Percentiles rank a stretch among this genome's conserved stretches.
Conservation (phyloP, 2,888 invertebrate species). For the Candidula unifasciata region DNA sequence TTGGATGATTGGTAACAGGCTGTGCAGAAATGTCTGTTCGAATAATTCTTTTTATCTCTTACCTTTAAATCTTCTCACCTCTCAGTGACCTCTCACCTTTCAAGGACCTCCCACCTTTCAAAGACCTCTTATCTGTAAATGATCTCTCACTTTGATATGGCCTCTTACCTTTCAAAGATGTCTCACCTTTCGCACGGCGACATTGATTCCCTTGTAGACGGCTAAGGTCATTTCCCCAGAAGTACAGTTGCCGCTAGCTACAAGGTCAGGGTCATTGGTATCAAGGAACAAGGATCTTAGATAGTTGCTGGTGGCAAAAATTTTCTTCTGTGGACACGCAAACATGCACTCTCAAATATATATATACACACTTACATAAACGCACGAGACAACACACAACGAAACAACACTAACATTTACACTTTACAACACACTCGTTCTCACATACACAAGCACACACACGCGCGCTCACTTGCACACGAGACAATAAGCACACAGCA, state of each 20-base stretch:
- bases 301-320: slow-evolving; percentile 25
- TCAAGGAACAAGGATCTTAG: background rate
- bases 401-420: background rate
- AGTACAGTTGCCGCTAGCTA: slow-evolving; percentile 42
- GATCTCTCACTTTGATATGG: background rate
- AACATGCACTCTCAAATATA: no score
- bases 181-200: slow-evolving; percentile 78
- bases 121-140: background rate
- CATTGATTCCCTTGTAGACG: slow-evolving; percentile 78
- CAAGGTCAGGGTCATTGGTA: slow-evolving; percentile 53
- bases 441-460: background rate
- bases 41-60: no score
- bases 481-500: no score
- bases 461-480: no score
- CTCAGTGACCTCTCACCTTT: background rate
- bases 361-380: no score
- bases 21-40: no score
- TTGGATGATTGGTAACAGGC: no score
- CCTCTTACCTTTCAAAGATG: background rate
- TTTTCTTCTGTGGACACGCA: slow-evolving; percentile 42
- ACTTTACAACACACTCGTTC: no score
- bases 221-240: slow-evolving; percentile 63
- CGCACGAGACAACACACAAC: background rate
- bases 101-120: background rate
- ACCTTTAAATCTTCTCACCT: no score